Evolutionary conservation across 2,888 invertebrate species (phyloP).

Genomic region (Melipona bicolor): DNA sequence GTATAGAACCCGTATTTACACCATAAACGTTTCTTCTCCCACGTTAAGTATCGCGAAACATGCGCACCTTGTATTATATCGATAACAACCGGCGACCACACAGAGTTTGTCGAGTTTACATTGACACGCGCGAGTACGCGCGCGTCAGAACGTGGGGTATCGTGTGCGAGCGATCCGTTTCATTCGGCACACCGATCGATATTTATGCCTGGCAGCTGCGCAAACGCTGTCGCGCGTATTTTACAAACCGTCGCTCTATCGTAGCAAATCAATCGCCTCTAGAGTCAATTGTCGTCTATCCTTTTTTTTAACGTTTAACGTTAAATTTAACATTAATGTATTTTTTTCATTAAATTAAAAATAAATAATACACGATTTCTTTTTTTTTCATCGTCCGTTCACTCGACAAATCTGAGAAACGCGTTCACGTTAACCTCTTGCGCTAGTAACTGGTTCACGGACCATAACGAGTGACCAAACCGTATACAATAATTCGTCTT

Average conservation of each 20-base stretch:
- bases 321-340: too few species aligned
- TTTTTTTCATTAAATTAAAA: too few species aligned
- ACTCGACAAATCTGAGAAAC: too few species aligned
- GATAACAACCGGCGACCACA: slow-evolving; percentile 28
- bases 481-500: too few species aligned
- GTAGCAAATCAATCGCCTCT: not conserved
- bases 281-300: not conserved
- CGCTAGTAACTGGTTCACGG: too few species aligned
- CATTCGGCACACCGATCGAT: slow-evolving; percentile 72
- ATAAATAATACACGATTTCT: too few species aligned
- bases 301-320: not conserved
- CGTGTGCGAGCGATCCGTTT: slow-evolving; percentile 56
- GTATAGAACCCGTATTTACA: slow-evolving; percentile 24
- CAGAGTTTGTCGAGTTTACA: slow-evolving; percentile 49
- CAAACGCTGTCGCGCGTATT: slow-evolving; percentile 64
- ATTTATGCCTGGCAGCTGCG: slow-evolving; percentile 65
- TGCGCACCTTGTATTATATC: slow-evolving; percentile 43
- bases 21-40: not conserved
- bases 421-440: too few species aligned
- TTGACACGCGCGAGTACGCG: slow-evolving; percentile 49
- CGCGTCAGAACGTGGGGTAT: slow-evolving; percentile 42
- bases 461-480: too few species aligned
- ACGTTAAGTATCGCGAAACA: not conserved
- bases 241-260: slow-evolving; percentile 40
- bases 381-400: too few species aligned